Evolutionary conservation across 2,888 invertebrate genomes (phyloP), one percentile per base, ranked within the genome.

Genomic region (Axea sp.): DNA sequence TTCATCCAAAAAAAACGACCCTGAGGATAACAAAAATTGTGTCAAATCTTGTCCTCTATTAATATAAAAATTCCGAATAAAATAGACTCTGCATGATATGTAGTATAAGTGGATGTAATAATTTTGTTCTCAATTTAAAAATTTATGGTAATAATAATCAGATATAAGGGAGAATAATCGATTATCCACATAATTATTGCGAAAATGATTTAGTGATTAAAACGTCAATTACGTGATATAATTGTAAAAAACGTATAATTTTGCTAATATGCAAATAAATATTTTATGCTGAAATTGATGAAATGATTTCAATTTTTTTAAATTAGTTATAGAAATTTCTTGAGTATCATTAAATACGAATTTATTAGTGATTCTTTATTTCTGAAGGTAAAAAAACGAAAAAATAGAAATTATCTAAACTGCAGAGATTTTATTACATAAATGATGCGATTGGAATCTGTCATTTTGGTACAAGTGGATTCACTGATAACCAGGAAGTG

Each of bases 91-190:
- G n/a, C n/a, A n/a, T n/a, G n/a, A n/a, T n/a, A n/a, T n/a, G n/a
- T n/a, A n/a, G n/a, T n/a, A n/a, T n/a, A n/a, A n/a, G n/a, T n/a
- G n/a, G n/a, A n/a, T n/a, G n/a, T n/a, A n/a, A n/a, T n/a, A n/a
- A n/a, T n/a, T n/a, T n/a, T n/a, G n/a, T n/a, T n/a, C n/a, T n/a
- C n/a, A n/a, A n/a, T n/a, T n/a, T n/a, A n/a, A n/a, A n/a, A n/a
- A n/a, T n/a, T n/a, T n/a, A n/a, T 7, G 8, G 7, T 4, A 37
- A 53, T 35, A 26, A 35, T 37, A 17, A 33, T 9, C 11, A 15
- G 9, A 53, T 53, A 26, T 12, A 53, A 53, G 26, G 26, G 37
- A 4, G 19, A 37, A 15, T 37, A 53, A 53, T 37, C 51, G 51
- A 53, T 53, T 17, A 9, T 22, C n/a, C 3, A 3, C 24, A 17